Conservation (phyloP, 2,888 invertebrate species). For the Eustalomyia histrio region DNA sequence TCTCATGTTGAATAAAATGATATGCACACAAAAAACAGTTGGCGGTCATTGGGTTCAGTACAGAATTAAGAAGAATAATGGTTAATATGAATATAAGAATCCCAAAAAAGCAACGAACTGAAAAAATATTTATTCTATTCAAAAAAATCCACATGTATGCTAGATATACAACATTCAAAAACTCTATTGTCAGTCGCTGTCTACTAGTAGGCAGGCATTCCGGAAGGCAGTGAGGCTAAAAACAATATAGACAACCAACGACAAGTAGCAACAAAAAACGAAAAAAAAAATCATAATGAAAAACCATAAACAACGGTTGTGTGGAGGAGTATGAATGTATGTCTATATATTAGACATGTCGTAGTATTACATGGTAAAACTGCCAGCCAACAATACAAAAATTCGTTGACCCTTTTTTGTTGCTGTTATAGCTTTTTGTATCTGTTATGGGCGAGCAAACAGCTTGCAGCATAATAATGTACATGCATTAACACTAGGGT, state of each 20-base stretch:
- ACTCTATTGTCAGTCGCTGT: constrained; percentile 28
- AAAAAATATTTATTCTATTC: constrained; percentile 42
- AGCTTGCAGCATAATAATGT: constrained; percentile 2
- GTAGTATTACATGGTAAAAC: constrained; percentile 1
- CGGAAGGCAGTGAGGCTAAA: constrained; percentile 4
- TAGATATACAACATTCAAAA: constrained; percentile 12
- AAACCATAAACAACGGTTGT: neutral
- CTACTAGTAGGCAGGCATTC: neutral
- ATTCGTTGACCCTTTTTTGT: constrained; percentile 52
- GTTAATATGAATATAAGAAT: constrained; percentile 12
- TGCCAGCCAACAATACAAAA: constrained; percentile 35
- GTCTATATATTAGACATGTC: constrained; percentile 30
- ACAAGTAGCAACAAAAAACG: neutral
- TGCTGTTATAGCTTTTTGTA: constrained; percentile 16
- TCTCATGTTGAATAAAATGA: constrained; percentile 43
- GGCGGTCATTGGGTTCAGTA: constrained; percentile 66
- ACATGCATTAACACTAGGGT: constrained; percentile 21
- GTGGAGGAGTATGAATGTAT: constrained; percentile 16
- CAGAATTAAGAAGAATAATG: constrained; percentile 37
- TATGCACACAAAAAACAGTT: constrained; percentile 60
- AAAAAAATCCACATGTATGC: constrained; percentile 3
- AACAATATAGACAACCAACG: constrained; percentile 8
- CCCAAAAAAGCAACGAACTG: constrained; percentile 57
- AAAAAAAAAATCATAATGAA: neutral
- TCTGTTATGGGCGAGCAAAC: constrained; percentile 5